Percentiles rank a stretch among this genome's conserved stretches.
phyloP scores from a whole-genome alignment of 2,888 invertebrate species.

The Melieria crassipennis region DNA sequence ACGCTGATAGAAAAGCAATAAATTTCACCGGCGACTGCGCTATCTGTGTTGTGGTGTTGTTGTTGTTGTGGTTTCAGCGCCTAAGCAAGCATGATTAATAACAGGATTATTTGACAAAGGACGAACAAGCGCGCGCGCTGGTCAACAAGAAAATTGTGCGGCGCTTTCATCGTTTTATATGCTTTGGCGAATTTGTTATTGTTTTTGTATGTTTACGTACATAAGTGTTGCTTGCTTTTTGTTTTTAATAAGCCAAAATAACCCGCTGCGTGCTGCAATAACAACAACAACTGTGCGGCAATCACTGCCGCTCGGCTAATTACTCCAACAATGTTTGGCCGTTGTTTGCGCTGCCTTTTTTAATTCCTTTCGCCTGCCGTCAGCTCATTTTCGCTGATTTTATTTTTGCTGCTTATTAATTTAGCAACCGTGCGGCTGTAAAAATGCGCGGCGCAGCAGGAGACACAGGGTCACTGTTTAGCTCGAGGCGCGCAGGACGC shows the following conservation, averaged over 20 bases:
- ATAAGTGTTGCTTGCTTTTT: background rate
- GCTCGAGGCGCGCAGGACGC: too few relatives aligned
- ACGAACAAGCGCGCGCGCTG: background rate
- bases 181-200: background rate
- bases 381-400: too few relatives aligned
- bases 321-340: too few relatives aligned
- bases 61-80: background rate
- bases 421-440: too few relatives aligned
- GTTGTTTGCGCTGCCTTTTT: too few relatives aligned
- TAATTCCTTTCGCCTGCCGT: too few relatives aligned
- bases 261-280: too few relatives aligned
- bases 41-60: background rate
- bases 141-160: background rate
- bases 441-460: too few relatives aligned
- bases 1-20: background rate
- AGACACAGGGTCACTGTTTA: too few relatives aligned
- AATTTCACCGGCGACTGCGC: background rate
- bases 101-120: slow-evolving; percentile 7
- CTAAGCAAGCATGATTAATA: background rate
- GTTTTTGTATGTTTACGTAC: background rate
- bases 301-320: too few relatives aligned
- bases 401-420: too few relatives aligned
- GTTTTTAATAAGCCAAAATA: background rate
- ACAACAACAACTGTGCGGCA: too few relatives aligned
- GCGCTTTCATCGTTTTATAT: background rate